Conservation (phyloP, 2,113 vertebrate genomes). For the Turnix velox region DNA sequence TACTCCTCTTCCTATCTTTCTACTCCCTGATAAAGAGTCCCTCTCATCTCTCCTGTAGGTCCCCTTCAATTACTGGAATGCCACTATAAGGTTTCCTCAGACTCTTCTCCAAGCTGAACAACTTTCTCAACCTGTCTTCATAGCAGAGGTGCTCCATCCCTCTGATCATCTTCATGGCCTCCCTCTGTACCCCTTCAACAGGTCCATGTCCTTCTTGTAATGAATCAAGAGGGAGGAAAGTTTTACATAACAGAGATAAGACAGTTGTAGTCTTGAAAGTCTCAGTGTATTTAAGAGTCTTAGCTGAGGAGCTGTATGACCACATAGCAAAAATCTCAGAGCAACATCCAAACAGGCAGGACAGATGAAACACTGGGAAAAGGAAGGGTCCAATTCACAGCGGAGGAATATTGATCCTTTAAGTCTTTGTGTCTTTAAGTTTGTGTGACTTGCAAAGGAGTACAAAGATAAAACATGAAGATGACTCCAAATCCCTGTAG, state of each 20-base stretch:
- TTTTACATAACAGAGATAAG: not conserved
- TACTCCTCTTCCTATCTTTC: no score
- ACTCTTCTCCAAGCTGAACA: no score
- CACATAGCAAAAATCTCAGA: not conserved
- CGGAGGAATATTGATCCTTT: not conserved
- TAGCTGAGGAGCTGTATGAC: not conserved
- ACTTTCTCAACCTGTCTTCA: no score
- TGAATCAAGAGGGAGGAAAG: not conserved
- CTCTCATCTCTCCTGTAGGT: no score
- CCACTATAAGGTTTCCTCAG: no score
- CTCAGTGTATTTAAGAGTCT: not conserved
- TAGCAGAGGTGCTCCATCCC: no score
- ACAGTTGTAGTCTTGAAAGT: not conserved
- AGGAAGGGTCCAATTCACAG: not conserved
- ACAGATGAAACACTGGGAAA: not conserved
- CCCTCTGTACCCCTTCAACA: no score
- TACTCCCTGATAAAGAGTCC: no score
- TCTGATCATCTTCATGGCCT: no score
- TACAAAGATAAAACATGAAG: not conserved
- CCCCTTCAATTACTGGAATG: no score
- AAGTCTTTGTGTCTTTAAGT: not conserved
- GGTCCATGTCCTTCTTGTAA: no score
- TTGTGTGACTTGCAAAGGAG: not conserved
- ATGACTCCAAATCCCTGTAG: not conserved
- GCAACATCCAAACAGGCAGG: not conserved